These are phyloP conservation scores for Agonopterix subpropinquella DNA, from an alignment of 2,888 invertebrate genomes.

Conservation along the genomic window DNA sequence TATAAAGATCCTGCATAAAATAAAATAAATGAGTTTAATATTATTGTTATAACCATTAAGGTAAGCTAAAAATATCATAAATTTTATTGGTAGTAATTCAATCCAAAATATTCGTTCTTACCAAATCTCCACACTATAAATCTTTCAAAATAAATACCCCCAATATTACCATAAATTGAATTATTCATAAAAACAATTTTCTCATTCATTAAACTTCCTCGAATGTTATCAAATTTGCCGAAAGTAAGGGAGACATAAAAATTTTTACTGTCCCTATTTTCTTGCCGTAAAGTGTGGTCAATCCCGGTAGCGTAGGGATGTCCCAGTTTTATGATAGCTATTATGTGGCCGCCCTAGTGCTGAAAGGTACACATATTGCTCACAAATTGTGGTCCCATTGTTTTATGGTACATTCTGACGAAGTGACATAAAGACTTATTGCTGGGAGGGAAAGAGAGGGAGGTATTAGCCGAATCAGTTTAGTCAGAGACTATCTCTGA, in stretches of 20 bases:
- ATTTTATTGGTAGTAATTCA: too few relatives aligned
- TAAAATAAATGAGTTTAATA: too few relatives aligned
- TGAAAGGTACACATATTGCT: slow-evolving; percentile 14
- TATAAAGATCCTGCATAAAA: too few relatives aligned
- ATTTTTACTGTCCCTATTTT: slow-evolving; percentile 33
- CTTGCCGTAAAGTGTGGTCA: slow-evolving; percentile 37
- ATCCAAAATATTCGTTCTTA: too few relatives aligned
- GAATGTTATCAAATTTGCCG: slow-evolving; percentile 23
- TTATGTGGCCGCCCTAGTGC: slow-evolving; percentile 26
- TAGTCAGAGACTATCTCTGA: too few relatives aligned
- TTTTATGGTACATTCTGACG: slow-evolving; percentile 18
- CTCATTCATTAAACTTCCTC: slow-evolving; percentile 23
- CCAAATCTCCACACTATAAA: background rate
- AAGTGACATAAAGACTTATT: slow-evolving; percentile 14
- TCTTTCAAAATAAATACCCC: slow-evolving; percentile 1
- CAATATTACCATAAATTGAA: slow-evolving; percentile 15
- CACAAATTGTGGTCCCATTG: slow-evolving; percentile 22
- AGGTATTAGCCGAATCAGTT: background rate
- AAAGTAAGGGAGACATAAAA: slow-evolving; percentile 24
- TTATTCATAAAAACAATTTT: slow-evolving; percentile 32
- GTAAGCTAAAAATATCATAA: too few relatives aligned
- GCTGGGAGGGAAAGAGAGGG: background rate
- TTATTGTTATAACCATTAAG: too few relatives aligned
- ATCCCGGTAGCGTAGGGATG: slow-evolving; percentile 20
- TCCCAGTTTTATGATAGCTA: slow-evolving; percentile 31